A percentile compares a stretch with the other conserved stretches of the same genome.
phyloP scores from a whole-genome alignment of 2,888 invertebrate species.

The Parelbella ahira region DNA sequence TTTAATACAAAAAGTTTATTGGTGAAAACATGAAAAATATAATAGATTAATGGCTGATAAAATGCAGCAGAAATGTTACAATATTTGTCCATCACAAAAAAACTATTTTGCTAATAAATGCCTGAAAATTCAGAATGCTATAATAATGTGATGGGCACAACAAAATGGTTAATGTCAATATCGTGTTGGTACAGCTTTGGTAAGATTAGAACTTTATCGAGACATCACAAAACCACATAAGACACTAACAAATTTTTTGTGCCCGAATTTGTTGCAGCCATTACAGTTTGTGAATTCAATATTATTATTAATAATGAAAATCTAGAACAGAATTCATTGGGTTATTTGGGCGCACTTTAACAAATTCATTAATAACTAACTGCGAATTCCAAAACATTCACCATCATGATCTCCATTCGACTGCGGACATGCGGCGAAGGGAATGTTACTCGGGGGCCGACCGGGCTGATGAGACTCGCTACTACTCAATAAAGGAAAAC shows the following conservation, averaged over 20 bases:
- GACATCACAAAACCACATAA: constrained; percentile 69
- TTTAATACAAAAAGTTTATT: constrained; percentile 81
- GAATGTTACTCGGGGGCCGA: constrained; percentile 77
- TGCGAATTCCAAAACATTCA: constrained; percentile 64
- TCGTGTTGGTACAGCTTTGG: constrained; percentile 62
- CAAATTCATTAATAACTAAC: constrained; percentile 51
- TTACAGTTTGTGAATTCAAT: constrained; percentile 62
- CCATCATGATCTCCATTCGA: constrained; percentile 74
- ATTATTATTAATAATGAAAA: constrained; percentile 49
- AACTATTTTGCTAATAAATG: constrained; percentile 78
- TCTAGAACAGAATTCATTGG: constrained; percentile 56
- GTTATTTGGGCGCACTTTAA: constrained; percentile 53
- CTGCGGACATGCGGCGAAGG: constrained; percentile 77
- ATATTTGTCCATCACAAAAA: constrained; percentile 77
- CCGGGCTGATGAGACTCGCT: constrained; percentile 55
- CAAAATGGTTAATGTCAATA: constrained; percentile 76
- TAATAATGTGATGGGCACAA: constrained; percentile 71
- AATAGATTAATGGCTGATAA: constrained; percentile 81
- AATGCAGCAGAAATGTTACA: constrained; percentile 81
- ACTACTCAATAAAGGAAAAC: constrained; percentile 76
- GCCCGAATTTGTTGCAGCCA: constrained; percentile 74
- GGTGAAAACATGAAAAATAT: constrained; percentile 82
- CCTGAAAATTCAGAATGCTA: constrained; percentile 77
- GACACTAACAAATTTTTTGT: constrained; percentile 79
- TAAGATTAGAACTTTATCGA: constrained; percentile 54